These are phyloP conservation scores for Oreochromis grahami DNA, from an alignment of 2,797 vertebrate genomes.

Conservation along the genomic window DNA sequence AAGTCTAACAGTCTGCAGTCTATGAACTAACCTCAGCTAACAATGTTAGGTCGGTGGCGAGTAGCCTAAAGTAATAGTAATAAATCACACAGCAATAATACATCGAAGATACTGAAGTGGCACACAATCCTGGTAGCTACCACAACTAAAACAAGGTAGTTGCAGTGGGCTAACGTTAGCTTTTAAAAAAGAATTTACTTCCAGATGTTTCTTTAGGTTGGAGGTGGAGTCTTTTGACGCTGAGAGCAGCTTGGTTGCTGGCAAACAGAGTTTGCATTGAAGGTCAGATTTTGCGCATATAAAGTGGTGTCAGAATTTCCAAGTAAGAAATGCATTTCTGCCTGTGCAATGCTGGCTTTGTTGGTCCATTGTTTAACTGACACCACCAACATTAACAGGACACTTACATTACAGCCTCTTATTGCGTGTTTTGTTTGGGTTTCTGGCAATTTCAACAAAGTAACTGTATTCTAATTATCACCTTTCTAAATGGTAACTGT, in stretches of 20 bases:
- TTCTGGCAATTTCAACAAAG: background rate
- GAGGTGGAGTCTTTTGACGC: background rate
- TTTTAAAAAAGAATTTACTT: background rate
- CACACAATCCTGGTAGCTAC: background rate
- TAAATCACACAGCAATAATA: background rate
- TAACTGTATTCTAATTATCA: background rate
- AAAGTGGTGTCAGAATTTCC: background rate
- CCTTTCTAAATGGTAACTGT: background rate
- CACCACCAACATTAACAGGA: background rate
- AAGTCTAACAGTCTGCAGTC: background rate
- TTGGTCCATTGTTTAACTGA: background rate
- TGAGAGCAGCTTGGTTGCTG: background rate
- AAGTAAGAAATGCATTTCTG: background rate
- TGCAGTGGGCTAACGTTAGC: background rate
- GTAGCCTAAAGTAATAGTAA: background rate
- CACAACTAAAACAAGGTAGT: background rate
- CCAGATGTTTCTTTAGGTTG: background rate
- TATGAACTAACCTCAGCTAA: background rate
- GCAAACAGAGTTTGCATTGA: background rate
- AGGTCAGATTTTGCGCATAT: background rate
- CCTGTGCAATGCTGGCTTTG: background rate
- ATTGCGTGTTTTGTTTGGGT: background rate
- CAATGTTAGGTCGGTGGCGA: no score
- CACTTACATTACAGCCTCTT: background rate
- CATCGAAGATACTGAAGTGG: background rate